A percentile compares a stretch with the other conserved stretches of the same genome.
These are phyloP conservation scores for Circaetus gallicus DNA, from an alignment of 2,113 vertebrate species.

Conservation along the genomic window DNA sequence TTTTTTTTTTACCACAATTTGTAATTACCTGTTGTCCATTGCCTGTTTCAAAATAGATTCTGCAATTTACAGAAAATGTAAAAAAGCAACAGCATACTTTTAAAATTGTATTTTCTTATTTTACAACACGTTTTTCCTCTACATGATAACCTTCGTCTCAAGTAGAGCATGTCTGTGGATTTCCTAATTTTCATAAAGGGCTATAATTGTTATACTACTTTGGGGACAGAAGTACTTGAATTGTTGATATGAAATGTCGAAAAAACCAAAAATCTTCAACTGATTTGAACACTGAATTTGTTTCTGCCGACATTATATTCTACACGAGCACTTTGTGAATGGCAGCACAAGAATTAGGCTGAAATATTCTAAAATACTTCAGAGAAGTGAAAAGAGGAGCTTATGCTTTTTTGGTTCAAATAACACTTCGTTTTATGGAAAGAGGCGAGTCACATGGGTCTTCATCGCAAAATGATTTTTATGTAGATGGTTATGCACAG, in stretches of 20 bases:
- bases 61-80: not conserved
- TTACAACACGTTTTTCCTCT: not conserved
- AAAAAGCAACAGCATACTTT: not conserved
- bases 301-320: slow-evolving; percentile 26
- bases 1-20: not conserved
- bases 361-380: slow-evolving; percentile 22
- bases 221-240: not conserved
- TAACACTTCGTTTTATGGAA: not conserved
- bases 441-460: not conserved
- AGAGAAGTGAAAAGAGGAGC: not conserved
- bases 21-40: not conserved
- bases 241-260: slow-evolving; percentile 16
- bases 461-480: not conserved
- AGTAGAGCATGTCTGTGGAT: not conserved
- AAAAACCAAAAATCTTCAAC: not conserved
- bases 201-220: not conserved
- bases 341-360: slow-evolving; percentile 16
- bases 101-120: not conserved
- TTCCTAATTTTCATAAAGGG: slow-evolving; percentile 16
- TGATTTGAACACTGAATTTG: slow-evolving; percentile 36
- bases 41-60: not conserved
- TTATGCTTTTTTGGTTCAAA: not conserved
- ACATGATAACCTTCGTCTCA: not conserved
- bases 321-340: slow-evolving; percentile 10
- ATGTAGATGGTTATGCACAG: not conserved